phyloP scores from a whole-genome alignment of 2,888 invertebrate genomes.

The Hirtodrosophila trivittata region DNA sequence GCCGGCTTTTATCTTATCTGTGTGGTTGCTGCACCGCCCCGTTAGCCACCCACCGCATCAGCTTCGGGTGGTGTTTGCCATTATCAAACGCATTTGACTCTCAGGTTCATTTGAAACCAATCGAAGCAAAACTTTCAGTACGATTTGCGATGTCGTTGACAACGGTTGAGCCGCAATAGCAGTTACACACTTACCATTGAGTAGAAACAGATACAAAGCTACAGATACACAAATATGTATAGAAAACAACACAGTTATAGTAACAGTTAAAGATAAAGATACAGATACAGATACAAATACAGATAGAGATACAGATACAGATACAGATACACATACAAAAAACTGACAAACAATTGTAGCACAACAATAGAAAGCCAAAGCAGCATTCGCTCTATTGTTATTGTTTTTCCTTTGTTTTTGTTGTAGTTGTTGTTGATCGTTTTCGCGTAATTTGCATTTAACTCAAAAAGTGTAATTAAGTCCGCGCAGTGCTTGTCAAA shows the following conservation, averaged over 20 bases:
- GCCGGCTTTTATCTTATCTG: conserved; percentile 50
- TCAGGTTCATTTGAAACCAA: conserved; percentile 48
- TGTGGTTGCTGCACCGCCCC: conserved; percentile 7
- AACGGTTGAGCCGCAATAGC: conserved; percentile 39
- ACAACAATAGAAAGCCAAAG: conserved; percentile 63
- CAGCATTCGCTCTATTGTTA: conserved; percentile 16
- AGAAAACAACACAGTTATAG: conserved; percentile 30
- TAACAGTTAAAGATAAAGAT: conserved; percentile 23
- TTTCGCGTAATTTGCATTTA: conserved; percentile 63
- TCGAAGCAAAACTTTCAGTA: conserved; percentile 47
- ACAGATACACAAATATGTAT: conserved; percentile 17
- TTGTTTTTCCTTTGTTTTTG: conserved; percentile 17
- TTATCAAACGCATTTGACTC: conserved; percentile 55
- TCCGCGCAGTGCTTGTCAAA: conserved; percentile 53
- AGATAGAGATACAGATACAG: conserved; percentile 30
- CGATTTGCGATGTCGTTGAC: conserved; percentile 44
- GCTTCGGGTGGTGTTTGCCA: not conserved
- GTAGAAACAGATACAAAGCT: conserved; percentile 7
- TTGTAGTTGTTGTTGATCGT: conserved; percentile 26
- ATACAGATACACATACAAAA: conserved; percentile 19
- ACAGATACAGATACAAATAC: conserved; percentile 20
- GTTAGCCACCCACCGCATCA: not conserved
- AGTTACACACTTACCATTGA: conserved; percentile 23
- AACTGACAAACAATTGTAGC: conserved; percentile 37
- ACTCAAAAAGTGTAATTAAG: conserved; percentile 45